Conservation (phyloP, 2,888 invertebrate species). For the Dynastes grantii region DNA sequence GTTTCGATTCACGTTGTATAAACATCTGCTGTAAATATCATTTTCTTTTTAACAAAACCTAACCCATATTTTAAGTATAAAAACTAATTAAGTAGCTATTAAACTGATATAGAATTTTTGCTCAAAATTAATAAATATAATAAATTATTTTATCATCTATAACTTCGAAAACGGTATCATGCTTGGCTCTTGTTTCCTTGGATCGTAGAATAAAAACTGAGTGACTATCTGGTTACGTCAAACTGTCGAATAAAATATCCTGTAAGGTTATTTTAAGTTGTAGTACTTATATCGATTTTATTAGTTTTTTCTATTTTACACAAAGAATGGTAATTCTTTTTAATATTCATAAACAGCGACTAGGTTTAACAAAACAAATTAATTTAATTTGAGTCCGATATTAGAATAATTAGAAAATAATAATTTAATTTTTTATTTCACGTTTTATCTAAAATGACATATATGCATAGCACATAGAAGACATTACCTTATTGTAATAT, state of each 20-base stretch:
- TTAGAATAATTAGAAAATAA: too few relatives aligned
- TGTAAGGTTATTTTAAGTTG: conserved; percentile 22
- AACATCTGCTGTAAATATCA: not conserved
- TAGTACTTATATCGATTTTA: not conserved
- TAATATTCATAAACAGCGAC: too few relatives aligned
- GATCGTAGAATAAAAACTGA: conserved; percentile 11
- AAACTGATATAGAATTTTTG: conserved; percentile 2
- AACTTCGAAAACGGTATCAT: conserved; percentile 13
- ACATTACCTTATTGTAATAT: too few relatives aligned
- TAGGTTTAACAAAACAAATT: too few relatives aligned
- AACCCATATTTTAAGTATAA: conserved; percentile 15
- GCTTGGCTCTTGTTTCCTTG: conserved; percentile 36
- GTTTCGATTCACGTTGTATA: conserved; percentile 24
- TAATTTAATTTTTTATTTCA: too few relatives aligned
- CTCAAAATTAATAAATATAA: conserved; percentile 34
- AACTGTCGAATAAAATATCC: conserved; percentile 17
- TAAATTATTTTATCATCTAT: conserved; percentile 28
- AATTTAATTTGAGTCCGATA: too few relatives aligned
- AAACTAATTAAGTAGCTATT: not conserved
- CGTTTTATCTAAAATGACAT: too few relatives aligned
- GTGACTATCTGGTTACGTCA: conserved; percentile 7
- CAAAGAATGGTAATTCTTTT: too few relatives aligned
- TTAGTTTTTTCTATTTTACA: too few relatives aligned
- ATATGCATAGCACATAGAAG: too few relatives aligned
- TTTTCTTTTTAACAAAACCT: conserved; percentile 21